phyloP scores from a whole-genome alignment of 1,140 invertebrate genomes.

The Ceratina japonica region DNA sequence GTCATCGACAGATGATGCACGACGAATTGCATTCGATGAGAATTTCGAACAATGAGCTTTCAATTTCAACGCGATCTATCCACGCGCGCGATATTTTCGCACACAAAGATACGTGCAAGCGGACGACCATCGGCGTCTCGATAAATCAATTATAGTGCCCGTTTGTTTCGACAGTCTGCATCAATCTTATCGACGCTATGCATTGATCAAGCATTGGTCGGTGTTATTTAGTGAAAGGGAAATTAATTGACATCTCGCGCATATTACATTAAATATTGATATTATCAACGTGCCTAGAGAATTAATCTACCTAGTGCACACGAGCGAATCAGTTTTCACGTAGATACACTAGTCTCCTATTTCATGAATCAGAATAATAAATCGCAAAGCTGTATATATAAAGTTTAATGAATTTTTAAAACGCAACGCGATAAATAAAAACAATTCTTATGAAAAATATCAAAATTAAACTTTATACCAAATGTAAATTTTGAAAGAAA shows the following conservation, averaged over 20 bases:
- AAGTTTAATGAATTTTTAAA: no score
- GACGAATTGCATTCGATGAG: no score
- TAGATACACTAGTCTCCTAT: neutral
- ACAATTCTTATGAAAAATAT: no score
- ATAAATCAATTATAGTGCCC: neutral
- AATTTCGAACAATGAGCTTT: neutral
- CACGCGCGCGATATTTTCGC: neutral
- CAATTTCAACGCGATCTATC: neutral
- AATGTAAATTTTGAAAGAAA: no score
- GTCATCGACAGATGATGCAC: no score
- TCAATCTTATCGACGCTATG: neutral
- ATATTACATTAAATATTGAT: neutral
- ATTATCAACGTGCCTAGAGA: neutral
- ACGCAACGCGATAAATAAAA: no score
- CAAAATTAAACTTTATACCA: no score
- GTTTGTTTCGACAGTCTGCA: neutral
- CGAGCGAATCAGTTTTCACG: no score
- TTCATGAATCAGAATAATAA: no score
- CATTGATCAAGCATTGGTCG: neutral
- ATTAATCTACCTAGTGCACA: neutral
- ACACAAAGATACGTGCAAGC: no score
- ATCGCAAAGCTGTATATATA: no score
- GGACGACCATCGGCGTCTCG: neutral
- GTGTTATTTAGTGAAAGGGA: neutral
- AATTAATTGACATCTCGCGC: slow-evolving; percentile 1